Evolutionary conservation across 2,797 vertebrate genomes (phyloP).

Genomic region (Pipistrellus nathusii): DNA sequence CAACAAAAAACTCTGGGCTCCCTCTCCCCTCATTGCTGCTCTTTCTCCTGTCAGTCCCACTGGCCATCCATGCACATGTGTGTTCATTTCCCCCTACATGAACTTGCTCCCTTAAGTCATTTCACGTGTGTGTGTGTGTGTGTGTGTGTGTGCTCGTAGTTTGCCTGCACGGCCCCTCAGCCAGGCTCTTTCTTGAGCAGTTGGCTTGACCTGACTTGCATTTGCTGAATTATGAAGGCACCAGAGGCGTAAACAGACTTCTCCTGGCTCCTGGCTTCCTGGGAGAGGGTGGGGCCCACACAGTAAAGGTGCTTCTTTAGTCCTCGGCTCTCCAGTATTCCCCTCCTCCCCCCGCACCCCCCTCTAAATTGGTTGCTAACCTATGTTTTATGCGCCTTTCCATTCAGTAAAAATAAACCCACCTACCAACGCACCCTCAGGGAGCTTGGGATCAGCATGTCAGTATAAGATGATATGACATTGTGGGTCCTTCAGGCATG

Average conservation of each 20-base stretch:
- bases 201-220: slow-evolving; percentile 46
- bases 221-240: neutral
- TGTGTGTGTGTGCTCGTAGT: too few relatives aligned
- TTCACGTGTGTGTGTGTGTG: neutral
- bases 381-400: neutral
- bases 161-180: neutral
- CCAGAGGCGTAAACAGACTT: neutral
- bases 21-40: too few relatives aligned
- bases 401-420: neutral
- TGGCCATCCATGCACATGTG: neutral
- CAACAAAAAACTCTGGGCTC: neutral
- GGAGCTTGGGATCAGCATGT: neutral
- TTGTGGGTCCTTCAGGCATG: neutral
- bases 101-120: neutral
- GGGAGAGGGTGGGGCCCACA: neutral
- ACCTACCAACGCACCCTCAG: neutral
- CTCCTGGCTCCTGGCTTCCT: neutral
- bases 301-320: neutral
- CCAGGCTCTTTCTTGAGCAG: neutral
- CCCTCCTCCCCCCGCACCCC: neutral
- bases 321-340: neutral
- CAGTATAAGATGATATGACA: accelerated
- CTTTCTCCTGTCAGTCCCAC: neutral
- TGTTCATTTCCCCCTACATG: neutral
- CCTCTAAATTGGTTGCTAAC: neutral